Base-by-base conservation (phyloP, 2,113 vertebrate genomes). In the Ariopsis seemanni region DNA sequence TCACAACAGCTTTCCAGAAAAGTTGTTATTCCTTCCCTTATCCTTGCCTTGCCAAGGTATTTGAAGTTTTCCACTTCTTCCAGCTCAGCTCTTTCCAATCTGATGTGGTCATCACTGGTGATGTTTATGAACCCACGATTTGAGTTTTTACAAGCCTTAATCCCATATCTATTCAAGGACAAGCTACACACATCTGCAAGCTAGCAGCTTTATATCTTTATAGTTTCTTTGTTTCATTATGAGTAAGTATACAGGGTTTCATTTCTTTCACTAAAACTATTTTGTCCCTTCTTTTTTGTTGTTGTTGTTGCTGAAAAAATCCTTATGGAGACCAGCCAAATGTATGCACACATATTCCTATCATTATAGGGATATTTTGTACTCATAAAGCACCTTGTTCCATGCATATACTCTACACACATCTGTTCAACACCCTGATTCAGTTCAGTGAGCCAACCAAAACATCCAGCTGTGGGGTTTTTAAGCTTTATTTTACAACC, bases 181-280 rank as follows among this genome's bases (percentile, higher is more conserved):
- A 77, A 53, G 5, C 42, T 42, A 42, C 4, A 55, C 65, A 50
- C 82, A 84, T 57, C 53, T 15, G 14, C 22, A 87, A 25, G 58
- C 89, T 48, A 93, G 34, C 34, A 7, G 27, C 14, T 5, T 65
- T 92, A 86, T 79, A 88, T 93, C 89, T 27, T 62, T 62, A 7
- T 62, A 62, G 22, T 20, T 62, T 27, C 25, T n/a, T 71, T 71
- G 30, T 34, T 92, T 92, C 85, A 92, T 91, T 34, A 18, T 91
- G 91, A 89, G 86, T 67, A 82, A 53, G 87, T 82, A 91, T 88
- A 85, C 69, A 92, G 91, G 58, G 85, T 82, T 69, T 69, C 65
- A 69, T 65, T 11, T 65, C 10, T 42, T 42, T 42, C 42, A 42
- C 25, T 12, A 69, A 69, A 69, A 30, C 1, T 15, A 67, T 67